Base-by-base conservation (phyloP, 2,113 vertebrate species). In the Otis tarda region DNA sequence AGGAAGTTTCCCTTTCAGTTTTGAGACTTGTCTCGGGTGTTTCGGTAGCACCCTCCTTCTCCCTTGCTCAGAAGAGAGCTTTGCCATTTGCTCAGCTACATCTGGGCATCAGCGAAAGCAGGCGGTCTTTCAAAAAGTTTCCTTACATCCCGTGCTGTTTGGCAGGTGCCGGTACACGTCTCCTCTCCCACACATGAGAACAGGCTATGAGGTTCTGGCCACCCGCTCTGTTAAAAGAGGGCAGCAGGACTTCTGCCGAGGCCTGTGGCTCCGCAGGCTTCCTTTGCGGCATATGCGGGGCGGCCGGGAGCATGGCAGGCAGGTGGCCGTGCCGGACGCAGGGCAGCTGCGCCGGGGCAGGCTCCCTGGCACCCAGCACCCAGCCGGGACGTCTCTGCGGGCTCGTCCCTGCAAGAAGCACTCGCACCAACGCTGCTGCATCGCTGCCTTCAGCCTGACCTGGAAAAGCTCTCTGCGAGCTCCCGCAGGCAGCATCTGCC, bases 11-110 rank as follows among this genome's bases (percentile, higher is more conserved):
- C 33, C 39, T 73, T 76, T 49, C 22, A 33, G 24, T 80, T 74
- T 65, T 65, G 39, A 55, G 79, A 79, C 43, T n/a, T 0, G 0
- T 10, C 19, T 28, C 1, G 0, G 1, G 37, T 28, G n/a, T 84
- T 93, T 75, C 0, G 0, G 2, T 25, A 65, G 52, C 43, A 45
- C 7, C 5, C 31, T 83, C 18, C 41, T 35, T 43, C 47, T 50
- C 12, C 17, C 39, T 47, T 3, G 1, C 81, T 74, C 80, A 30
- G 28, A 37, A 49, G 14, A 57, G 14, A 52, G 49, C 39, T 83
- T 24, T 80, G 57, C 59, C 37, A 27, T 15, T 12, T 21, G 45
- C 37, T 20, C 50, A 70, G 37, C 24, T 41, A 55, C 31, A 69
- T 12, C 35, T 12, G 63, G 33, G 41, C 41, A 68, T 3, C 1